Evolutionary conservation across 2,113 vertebrate species (phyloP).

Genomic region (Ptilorrhoa leucosticta): DNA sequence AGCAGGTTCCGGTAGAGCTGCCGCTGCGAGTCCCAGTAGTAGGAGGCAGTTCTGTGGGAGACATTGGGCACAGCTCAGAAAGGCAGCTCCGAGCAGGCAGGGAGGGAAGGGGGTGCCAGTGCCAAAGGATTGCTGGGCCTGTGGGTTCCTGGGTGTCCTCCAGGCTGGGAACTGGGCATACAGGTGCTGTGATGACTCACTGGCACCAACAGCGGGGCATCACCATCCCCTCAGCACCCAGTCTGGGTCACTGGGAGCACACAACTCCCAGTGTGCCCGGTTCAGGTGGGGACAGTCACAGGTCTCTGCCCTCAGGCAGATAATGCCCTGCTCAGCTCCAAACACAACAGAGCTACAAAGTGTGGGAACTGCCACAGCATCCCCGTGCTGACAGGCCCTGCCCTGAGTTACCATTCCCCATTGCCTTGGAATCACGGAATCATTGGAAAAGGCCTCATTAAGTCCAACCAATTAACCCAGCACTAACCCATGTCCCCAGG

Average conservation of each 20-base stretch:
- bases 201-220: not conserved
- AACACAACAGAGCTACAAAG: not conserved
- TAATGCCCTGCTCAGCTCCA: not conserved
- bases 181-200: accelerated
- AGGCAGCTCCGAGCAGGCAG: not conserved
- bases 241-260: not conserved
- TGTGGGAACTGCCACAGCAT: not conserved
- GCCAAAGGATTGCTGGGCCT: accelerated
- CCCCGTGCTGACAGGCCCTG: accelerated
- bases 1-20: constrained; percentile 64
- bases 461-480: not conserved
- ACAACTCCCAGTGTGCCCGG: not conserved
- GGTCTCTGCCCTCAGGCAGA: not conserved
- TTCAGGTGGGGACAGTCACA: not conserved
- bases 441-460: not conserved
- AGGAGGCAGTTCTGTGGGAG: constrained; percentile 66
- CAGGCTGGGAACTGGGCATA: accelerated
- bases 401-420: accelerated
- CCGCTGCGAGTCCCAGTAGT: constrained; percentile 47
- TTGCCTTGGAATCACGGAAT: not conserved
- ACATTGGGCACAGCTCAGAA: accelerated
- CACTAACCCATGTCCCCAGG: not conserved
- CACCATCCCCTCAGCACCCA: not conserved
- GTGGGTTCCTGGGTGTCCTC: not conserved
- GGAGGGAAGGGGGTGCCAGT: not conserved